Conservation (phyloP, 1,140 invertebrate genomes). For the Aphaenogaster rudis region DNA sequence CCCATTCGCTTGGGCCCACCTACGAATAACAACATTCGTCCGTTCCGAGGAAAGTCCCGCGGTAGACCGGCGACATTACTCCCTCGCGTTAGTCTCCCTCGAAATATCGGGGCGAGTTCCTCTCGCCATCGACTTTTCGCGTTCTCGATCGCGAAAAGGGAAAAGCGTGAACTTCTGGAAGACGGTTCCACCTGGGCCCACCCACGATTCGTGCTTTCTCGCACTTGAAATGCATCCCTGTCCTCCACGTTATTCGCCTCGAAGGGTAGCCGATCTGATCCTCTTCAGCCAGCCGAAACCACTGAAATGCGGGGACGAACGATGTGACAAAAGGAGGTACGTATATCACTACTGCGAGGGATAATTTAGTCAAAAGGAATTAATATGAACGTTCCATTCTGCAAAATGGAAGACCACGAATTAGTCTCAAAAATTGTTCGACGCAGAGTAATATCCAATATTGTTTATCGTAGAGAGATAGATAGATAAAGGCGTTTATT, state of each 20-base stretch:
- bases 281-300: background rate
- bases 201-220: background rate
- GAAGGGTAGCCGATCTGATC: background rate
- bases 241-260: background rate
- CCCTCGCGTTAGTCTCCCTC: background rate
- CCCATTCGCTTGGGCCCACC: constrained; percentile 81
- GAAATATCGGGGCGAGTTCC: constrained; percentile 9
- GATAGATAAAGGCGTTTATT: too few relatives aligned
- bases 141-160: background rate
- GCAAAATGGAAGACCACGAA: background rate
- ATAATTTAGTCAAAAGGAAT: background rate
- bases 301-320: background rate
- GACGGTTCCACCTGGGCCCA: background rate
- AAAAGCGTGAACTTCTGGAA: background rate
- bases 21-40: constrained; percentile 69
- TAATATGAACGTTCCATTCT: background rate
- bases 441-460: background rate
- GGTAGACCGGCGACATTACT: background rate
- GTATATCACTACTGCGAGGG: background rate
- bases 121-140: background rate
- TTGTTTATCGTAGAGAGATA: background rate
- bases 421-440: background rate
- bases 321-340: background rate
- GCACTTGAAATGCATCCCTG: background rate
- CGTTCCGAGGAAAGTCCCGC: constrained; percentile 17